Percentiles rank a stretch among this genome's conserved stretches.
These are phyloP conservation scores for Philopedon plagiatum DNA, from an alignment of 2,888 invertebrate species.

Conservation along the genomic window DNA sequence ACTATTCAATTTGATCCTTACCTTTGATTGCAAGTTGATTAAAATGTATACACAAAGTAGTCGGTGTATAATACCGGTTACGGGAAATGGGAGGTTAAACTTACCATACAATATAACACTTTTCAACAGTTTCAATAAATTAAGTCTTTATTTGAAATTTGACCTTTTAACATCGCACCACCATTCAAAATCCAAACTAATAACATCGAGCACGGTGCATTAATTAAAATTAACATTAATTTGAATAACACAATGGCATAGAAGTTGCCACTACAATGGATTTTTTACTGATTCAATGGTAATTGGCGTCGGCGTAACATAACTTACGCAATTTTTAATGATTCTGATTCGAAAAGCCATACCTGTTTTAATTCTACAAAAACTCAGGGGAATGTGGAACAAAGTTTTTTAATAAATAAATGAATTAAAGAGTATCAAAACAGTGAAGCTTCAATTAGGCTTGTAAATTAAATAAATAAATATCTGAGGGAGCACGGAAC, in stretches of 20 bases:
- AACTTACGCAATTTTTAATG: slow-evolving; percentile 28
- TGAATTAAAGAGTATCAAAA: too few relatives aligned
- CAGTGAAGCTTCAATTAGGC: too few relatives aligned
- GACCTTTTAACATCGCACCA: slow-evolving; percentile 47
- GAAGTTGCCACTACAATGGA: slow-evolving; percentile 36
- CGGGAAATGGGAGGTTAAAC: slow-evolving; percentile 43
- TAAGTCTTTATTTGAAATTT: slow-evolving; percentile 48
- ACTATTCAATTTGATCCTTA: slow-evolving; percentile 3
- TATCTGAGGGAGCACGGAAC: too few relatives aligned
- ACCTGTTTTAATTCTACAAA: slow-evolving; percentile 8
- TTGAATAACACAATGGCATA: slow-evolving; percentile 37
- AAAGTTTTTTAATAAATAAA: not conserved
- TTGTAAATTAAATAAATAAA: too few relatives aligned
- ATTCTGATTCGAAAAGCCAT: slow-evolving; percentile 1
- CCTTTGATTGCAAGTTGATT: slow-evolving; percentile 30
- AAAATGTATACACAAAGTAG: slow-evolving; percentile 29
- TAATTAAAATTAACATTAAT: slow-evolving; percentile 45
- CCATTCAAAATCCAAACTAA: slow-evolving; percentile 24
- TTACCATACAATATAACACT: slow-evolving; percentile 49
- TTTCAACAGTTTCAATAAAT: slow-evolving; percentile 47
- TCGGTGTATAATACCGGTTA: slow-evolving; percentile 31
- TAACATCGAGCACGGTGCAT: slow-evolving; percentile 32
- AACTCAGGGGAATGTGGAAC: not conserved
- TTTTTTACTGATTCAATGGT: slow-evolving; percentile 43
- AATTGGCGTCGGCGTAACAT: slow-evolving; percentile 33